Base-by-base conservation (phyloP, 2,797 vertebrate genomes). In the Allobates femoralis region DNA sequence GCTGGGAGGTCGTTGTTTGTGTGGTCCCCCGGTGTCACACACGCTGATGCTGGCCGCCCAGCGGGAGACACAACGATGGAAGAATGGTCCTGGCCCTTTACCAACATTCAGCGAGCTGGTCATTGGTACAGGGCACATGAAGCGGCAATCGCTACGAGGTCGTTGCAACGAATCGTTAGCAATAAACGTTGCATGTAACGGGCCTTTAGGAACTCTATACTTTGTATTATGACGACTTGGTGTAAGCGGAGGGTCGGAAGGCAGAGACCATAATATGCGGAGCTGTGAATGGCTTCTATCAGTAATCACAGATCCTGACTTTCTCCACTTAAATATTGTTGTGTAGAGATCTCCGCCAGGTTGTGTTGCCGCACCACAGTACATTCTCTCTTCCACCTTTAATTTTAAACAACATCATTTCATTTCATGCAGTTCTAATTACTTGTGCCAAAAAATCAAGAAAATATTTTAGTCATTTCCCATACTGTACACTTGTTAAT, bases 241-340 rank as follows among this genome's bases (percentile, higher is more conserved):
- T 62, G 30, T 85, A 85, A n/a, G 51, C 66, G 34, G 37, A 85
- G 80, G 84, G 76, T 79, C 77, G 74, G 0, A 10, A 79, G 66
- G 53, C 51, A 55, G 53, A 79, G 66, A 56, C 56, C 41, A 56
- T 80, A 73, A 80, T 73, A 80, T 80, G 77, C 80, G 84, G 6
- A 5, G 26, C 66, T 85, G 51, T 73, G 74, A 85, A 85, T 58
- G 50, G 77, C 66, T 80, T 73, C 62, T 85, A 80, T 85, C 84
- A 46, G 66, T 62, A 66, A 85, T 85, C 77, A 50, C 66, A 80
- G 74, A 80, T 73, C 53, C 66, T 78, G 21, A 67, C 15, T 18
- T 10, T 46, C 41, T 34, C 18, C 2, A 30, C 14, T 3, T 84
- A 32, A 76, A 75, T 71, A 85, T 34, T 60, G 53, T 83, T 32